A percentile compares a stretch with the other conserved stretches of the same genome.
Conservation (phyloP, 2,113 vertebrate genomes). For the Rhinoptilus africanus region DNA sequence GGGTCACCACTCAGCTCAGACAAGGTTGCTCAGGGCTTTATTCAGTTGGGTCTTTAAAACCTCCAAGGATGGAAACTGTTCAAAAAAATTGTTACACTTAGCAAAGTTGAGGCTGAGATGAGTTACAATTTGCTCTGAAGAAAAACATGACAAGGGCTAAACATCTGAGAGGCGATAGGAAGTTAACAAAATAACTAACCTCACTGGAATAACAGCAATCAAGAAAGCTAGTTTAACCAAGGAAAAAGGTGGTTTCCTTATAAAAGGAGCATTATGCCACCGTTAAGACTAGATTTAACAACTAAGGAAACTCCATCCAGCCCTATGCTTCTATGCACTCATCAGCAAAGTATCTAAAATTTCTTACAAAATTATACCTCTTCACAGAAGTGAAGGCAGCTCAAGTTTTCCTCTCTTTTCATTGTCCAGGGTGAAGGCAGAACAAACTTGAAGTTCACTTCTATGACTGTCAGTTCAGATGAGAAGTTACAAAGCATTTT, state of each 20-base stretch:
- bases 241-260: background rate
- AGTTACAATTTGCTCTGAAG: background rate
- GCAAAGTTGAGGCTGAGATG: background rate
- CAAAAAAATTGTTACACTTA: background rate
- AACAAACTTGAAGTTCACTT: background rate
- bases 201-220: accelerated
- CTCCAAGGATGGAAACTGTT: background rate
- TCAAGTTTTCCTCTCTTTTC: background rate
- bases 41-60: background rate
- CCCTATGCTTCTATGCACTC: background rate
- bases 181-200: background rate
- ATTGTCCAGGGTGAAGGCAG: background rate
- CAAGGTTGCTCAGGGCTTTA: background rate
- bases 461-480: background rate
- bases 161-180: background rate
- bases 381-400: background rate
- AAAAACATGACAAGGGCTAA: background rate
- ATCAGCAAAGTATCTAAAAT: background rate
- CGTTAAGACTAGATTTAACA: background rate
- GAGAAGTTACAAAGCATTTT: background rate
- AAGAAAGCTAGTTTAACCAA: background rate
- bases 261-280: background rate
- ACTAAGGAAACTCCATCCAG: background rate
- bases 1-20: background rate
- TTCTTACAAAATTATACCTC: background rate